Conservation (phyloP, 2,888 invertebrate genomes). For the Apoda limacodes region DNA sequence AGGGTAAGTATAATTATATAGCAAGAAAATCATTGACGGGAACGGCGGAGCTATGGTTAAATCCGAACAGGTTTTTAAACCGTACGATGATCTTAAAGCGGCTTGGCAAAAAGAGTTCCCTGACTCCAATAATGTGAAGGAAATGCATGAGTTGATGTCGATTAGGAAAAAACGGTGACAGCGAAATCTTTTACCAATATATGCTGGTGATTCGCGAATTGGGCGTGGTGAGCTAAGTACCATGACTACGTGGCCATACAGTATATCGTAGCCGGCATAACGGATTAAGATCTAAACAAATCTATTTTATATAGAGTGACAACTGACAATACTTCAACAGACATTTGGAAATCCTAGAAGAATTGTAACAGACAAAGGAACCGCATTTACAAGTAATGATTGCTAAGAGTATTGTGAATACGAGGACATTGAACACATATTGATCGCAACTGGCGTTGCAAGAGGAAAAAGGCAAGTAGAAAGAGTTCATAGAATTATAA, state of each 20-base stretch:
- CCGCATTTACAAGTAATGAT: constrained; percentile 31
- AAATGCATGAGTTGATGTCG: no score
- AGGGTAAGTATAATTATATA: no score
- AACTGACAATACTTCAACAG: constrained; percentile 21
- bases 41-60: no score
- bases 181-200: constrained; percentile 30
- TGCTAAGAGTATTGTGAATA: constrained; percentile 31
- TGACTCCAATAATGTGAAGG: no score
- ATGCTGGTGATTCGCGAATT: constrained; percentile 32
- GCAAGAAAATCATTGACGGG: no score
- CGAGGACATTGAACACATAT: constrained; percentile 27
- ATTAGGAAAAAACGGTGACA: no score
- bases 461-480: constrained; percentile 32
- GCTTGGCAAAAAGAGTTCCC: no score
- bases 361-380: constrained; percentile 30
- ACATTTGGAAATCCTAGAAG: constrained; percentile 32
- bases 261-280: constrained; percentile 25
- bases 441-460: constrained; percentile 27
- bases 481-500: constrained; percentile 6
- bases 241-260: constrained; percentile 25
- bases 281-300: no score
- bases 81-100: no score
- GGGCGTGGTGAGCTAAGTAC: constrained; percentile 33
- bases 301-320: no score
- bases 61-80: no score